Evolutionary conservation across 2,888 invertebrate species (phyloP), one percentile per base, ranked within the genome.

Genomic region (Melanophora roralis): DNA sequence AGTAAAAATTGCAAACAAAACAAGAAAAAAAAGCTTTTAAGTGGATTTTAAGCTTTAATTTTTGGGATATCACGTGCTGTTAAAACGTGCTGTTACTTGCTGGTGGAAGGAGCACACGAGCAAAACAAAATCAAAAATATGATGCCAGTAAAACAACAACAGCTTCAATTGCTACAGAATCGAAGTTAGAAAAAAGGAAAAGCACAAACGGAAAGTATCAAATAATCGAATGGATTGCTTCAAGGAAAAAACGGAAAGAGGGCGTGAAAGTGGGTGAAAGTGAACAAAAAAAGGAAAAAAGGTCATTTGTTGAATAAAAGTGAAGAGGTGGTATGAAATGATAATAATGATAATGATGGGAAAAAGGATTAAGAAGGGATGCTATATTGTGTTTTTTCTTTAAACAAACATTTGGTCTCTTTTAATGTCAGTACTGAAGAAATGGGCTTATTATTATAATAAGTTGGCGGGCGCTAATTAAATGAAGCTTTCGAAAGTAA

Each of bases 21-120:
- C n/a, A n/a, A 1, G 14, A 1, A 0, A 4, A 14, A 3, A 55
- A 47, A 59, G 49, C 34, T 57, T 47, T 62, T 68, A 47, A 67
- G 75, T 80, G 80, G 80, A 76, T 68, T 16, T 8, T 68, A 80
- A 76, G 80, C 80, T 76, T 74, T 80, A n/a, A n/a, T n/a, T 1
- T 21, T 9, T 27, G 6, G 0, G 9, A 12, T 49, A 64, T 80
- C 80, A 80, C 80, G 80, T 80, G 80, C 62, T 67, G 19, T 11
- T 9, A 67, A 67, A 80, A 80, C 75, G 80, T 80, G 80, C 55
- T 68, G 16, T 76, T 75, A 72, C 72, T 76, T 49, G 27, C 62
- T 40, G 9, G 32, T 65, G 55, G 49, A 72, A 62, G 80, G 43
- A 80, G 21, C 27, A 16, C 21, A 23, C 11, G 76, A 80, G 80